Base-by-base conservation (phyloP, 2,888 invertebrate genomes). In the Callyntrura guangdongensis region DNA sequence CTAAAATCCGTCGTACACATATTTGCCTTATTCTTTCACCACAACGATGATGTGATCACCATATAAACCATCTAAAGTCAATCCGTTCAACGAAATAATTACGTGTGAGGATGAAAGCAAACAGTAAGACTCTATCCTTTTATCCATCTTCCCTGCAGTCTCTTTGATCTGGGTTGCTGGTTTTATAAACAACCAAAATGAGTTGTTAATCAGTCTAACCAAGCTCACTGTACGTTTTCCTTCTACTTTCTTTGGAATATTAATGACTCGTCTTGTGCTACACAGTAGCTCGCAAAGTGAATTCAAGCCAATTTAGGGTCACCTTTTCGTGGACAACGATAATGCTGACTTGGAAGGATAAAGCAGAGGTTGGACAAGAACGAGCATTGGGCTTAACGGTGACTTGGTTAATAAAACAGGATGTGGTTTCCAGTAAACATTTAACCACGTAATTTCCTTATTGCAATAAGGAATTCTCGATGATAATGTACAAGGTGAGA, bases 161-260 rank as follows among this genome's bases (percentile, higher is more conserved):
- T 9, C 53, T 53, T 12, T 53, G 53, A 14, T 53, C n/a, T n/a
- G 53, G 1, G 36, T 6, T 36, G 36, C 6, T 36, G 36, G 36
- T 6, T 36, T 36, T 36, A 47, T 49, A 49, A 74, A 74, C 12
- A 69, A 69, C 9, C 17, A 17, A 49, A 49, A 74, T 49, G 49
- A 74, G 49, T 74, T 74, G 47, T 22, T 74, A 74, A 74, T 49
- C 22, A 74, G 17, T 20, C 49, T 49, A 47, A 74, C 47, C 49
- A 74, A 49, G 47, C 49, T n/a, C 22, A 12, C 11, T 22, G 4
- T 22, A 49, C 49, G 12, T 74, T 74, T 49, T 20, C 49, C 12
- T 47, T 72, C 47, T 12, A 0, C n/a, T 45, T 69, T 17, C 69
- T 45, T 14, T 0, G 3, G 9, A 69, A 45, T 69, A 69, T 45